Evolutionary conservation across 2,113 vertebrate genomes (phyloP).

Genomic region (Saccopteryx bilineata): DNA sequence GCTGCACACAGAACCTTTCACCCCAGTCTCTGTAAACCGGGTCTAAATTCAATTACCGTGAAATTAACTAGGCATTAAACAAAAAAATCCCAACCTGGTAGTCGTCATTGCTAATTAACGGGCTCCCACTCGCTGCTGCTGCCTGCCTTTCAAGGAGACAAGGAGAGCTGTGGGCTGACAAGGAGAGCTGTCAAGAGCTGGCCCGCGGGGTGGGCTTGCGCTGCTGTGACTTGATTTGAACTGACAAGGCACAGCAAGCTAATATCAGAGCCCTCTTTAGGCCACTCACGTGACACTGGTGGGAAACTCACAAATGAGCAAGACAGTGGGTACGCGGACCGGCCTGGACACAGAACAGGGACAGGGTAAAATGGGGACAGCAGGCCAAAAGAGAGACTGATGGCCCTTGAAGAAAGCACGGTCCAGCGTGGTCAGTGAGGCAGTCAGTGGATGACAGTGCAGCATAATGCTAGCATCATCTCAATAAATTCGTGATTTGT

Average conservation of each 20-base stretch:
- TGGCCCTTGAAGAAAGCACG: not conserved
- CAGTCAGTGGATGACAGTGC: not conserved
- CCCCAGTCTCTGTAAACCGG: not conserved
- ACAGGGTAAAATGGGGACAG: not conserved
- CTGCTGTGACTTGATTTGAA: conserved; percentile 83
- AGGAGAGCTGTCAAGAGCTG: conserved; percentile 82
- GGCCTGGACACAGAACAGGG: not conserved
- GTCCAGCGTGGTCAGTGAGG: not conserved
- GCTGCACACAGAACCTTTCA: conserved; percentile 63
- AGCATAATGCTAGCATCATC: not conserved
- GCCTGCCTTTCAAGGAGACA: conserved; percentile 75
- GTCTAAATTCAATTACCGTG: conserved; percentile 77
- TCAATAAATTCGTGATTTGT: not conserved
- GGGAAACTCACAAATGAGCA: not conserved
- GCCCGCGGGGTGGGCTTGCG: conserved; percentile 84
- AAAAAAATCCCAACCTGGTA: conserved; percentile 82
- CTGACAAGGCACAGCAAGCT: conserved; percentile 84
- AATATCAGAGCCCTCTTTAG: conserved; percentile 85
- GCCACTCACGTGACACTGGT: conserved; percentile 61
- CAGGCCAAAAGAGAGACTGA: not conserved
- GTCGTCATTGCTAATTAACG: conserved; percentile 84
- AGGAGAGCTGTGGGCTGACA: conserved; percentile 53
- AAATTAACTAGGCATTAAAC: conserved; percentile 83
- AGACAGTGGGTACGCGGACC: not conserved
- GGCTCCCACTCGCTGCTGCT: conserved; percentile 70